Evolutionary conservation across 2,797 vertebrate genomes (phyloP), one percentile per base, ranked within the genome.

Genomic region (Diplodus puntazzo): DNA sequence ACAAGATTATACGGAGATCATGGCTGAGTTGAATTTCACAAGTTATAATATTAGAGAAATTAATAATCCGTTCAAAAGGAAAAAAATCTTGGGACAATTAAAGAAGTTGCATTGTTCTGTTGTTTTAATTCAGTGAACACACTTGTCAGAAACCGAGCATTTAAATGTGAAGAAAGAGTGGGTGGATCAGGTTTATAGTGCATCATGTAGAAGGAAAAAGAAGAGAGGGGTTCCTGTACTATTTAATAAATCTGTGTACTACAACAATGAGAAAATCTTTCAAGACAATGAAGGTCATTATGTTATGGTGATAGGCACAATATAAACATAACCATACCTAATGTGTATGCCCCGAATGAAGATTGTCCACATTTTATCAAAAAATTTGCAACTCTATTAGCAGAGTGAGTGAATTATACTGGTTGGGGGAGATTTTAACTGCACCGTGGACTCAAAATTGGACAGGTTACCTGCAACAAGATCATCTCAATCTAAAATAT

Each of bases 181-280:
- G 46, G 46, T 48, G 4, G 14, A 48, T 48, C 46, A 48, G 46
- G 14, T 48, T 48, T 48, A 48, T 17, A 48, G 46, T 48, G 14
- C 46, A 25, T 66, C 73, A 16, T 70, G 8, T 30, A 16, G 48
- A 2, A 48, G 3, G 1, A 6, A 17, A 2, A 70, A 64, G 1
- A 71, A 81, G 2, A 50, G 62, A 48, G 62, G 55, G 4, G 62
- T 67, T 1, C 68, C 62, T 21, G 14, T 81, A 1, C 14, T 76
- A 2, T 54, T 75, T 54, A 71, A 18, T 39, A 75, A 58, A 55
- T 65, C 53, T 14, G 46, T 16, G 0, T 60, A 65, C 3, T 46
- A 53, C 23, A 52, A 50, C 11, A 54, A 54, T 50, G 43, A 72
- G 27, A 72, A 72, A 42, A 20, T n/a, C 0, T n/a, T 48, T 43